Evolutionary conservation across 2,888 invertebrate species (phyloP).

Genomic region (Drosophila kambysellisi): DNA sequence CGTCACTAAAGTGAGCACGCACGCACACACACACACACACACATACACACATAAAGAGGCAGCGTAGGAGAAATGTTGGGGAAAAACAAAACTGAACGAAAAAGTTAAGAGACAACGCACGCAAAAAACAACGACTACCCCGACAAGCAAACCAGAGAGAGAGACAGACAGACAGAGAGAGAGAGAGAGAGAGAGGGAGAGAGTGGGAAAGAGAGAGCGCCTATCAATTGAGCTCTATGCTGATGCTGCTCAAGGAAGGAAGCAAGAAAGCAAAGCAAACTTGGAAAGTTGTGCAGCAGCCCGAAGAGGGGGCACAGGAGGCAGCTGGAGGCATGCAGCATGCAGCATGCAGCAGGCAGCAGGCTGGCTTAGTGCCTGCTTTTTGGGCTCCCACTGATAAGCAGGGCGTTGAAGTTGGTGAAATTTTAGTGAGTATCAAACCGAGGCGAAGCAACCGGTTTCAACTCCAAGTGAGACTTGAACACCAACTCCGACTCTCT

Average conservation of each 20-base stretch:
- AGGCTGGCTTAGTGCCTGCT: slow-evolving; percentile 9
- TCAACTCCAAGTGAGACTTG: slow-evolving; percentile 42
- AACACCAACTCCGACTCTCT: slow-evolving; percentile 20
- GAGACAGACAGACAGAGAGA: slow-evolving; percentile 14
- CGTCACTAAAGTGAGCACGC: slow-evolving; percentile 62
- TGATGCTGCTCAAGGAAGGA: slow-evolving; percentile 50
- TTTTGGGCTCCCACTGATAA: slow-evolving; percentile 54
- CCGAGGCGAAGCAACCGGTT: slow-evolving; percentile 64
- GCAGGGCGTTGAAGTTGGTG: slow-evolving; percentile 56
- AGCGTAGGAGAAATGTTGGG: slow-evolving; percentile 59
- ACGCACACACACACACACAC: slow-evolving; percentile 14
- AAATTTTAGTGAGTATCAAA: slow-evolving; percentile 53
- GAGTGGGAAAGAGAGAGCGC: slow-evolving; percentile 1
- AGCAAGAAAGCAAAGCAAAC: slow-evolving; percentile 49
- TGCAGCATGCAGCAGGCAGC: background rate
- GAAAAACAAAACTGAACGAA: slow-evolving; percentile 80
- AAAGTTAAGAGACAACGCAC: slow-evolving; percentile 32
- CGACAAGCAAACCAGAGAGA: slow-evolving; percentile 32
- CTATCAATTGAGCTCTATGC: slow-evolving; percentile 54
- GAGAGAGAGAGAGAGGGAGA: background rate
- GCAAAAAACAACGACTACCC: slow-evolving; percentile 41
- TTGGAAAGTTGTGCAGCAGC: slow-evolving; percentile 18
- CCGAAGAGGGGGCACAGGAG: background rate
- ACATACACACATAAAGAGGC: slow-evolving; percentile 18
- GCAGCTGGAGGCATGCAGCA: background rate